Conservation (phyloP, 2,888 invertebrate genomes). For the Auanema freiburgensis region DNA sequence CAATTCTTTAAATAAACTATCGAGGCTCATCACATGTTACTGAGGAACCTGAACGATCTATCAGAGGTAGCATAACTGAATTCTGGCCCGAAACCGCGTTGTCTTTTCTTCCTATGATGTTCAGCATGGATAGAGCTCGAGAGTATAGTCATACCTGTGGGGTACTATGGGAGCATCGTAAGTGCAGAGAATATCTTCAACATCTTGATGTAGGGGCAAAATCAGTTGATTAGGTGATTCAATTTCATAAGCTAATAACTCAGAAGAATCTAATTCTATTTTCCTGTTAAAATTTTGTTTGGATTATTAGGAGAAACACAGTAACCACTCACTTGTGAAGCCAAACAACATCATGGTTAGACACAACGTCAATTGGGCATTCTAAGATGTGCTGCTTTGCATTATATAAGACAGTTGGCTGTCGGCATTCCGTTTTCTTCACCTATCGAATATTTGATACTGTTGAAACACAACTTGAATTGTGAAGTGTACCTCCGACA, state of each 20-base stretch:
- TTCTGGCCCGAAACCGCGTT: too few relatives aligned
- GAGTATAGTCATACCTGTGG: slow-evolving; percentile 5
- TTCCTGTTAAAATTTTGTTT: slow-evolving; percentile 7
- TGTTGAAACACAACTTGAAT: not conserved
- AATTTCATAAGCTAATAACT: slow-evolving; percentile 14
- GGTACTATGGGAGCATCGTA: slow-evolving; percentile 16
- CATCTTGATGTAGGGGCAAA: slow-evolving; percentile 11
- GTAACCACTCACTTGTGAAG: not conserved
- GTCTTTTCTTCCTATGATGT: not conserved
- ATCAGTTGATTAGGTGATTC: slow-evolving; percentile 8
- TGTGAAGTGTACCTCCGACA: slow-evolving; percentile 20
- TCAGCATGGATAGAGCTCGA: not conserved
- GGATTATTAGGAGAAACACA: not conserved
- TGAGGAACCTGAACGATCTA: not conserved
- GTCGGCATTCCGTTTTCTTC: not conserved
- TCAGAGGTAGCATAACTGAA: not conserved
- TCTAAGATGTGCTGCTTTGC: not conserved
- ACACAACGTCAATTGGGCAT: too few relatives aligned
- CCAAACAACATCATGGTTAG: too few relatives aligned
- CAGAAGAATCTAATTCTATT: slow-evolving; percentile 17
- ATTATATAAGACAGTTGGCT: not conserved
- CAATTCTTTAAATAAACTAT: slow-evolving; percentile 23
- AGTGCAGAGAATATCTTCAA: slow-evolving; percentile 10
- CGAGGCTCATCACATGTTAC: not conserved
- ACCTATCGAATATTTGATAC: not conserved